phyloP scores from a whole-genome alignment of 2,888 invertebrate species.

The Mesochorus sp. region DNA sequence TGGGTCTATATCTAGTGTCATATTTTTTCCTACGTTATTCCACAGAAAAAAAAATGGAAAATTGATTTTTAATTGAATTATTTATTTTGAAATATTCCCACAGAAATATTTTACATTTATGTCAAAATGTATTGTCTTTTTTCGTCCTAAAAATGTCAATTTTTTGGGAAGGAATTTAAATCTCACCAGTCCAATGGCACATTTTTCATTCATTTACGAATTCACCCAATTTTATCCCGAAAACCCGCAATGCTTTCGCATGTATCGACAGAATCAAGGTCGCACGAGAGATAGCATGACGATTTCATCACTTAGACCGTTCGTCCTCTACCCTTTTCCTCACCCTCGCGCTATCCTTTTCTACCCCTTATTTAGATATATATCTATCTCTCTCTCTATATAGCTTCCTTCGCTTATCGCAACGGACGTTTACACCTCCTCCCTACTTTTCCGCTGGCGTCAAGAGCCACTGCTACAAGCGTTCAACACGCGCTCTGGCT shows the following conservation, averaged over 20 bases:
- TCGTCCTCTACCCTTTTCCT: background rate
- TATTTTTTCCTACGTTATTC: too few relatives aligned
- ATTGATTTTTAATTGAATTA: too few relatives aligned
- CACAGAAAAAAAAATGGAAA: too few relatives aligned
- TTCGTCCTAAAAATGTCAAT: too few relatives aligned
- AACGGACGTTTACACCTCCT: constrained; percentile 53
- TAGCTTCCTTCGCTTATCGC: constrained; percentile 45
- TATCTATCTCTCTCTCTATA: background rate
- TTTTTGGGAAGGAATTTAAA: too few relatives aligned
- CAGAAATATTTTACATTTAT: too few relatives aligned
- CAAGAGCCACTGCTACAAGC: constrained; percentile 20
- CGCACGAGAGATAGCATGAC: constrained; percentile 50
- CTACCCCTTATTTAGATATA: background rate
- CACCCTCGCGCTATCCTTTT: background rate
- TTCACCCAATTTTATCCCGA: background rate
- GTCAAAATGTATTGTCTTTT: too few relatives aligned
- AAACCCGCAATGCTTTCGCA: too few relatives aligned
- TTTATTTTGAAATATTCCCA: too few relatives aligned
- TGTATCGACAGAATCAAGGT: constrained; percentile 50
- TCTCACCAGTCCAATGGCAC: too few relatives aligned
- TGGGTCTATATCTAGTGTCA: too few relatives aligned
- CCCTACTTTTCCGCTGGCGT: constrained; percentile 21
- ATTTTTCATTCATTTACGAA: too few relatives aligned
- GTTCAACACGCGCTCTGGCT: constrained; percentile 28
- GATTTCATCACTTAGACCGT: constrained; percentile 8